These are phyloP conservation scores for Aquatica leii DNA, from an alignment of 2,888 invertebrate genomes.

Conservation along the genomic window DNA sequence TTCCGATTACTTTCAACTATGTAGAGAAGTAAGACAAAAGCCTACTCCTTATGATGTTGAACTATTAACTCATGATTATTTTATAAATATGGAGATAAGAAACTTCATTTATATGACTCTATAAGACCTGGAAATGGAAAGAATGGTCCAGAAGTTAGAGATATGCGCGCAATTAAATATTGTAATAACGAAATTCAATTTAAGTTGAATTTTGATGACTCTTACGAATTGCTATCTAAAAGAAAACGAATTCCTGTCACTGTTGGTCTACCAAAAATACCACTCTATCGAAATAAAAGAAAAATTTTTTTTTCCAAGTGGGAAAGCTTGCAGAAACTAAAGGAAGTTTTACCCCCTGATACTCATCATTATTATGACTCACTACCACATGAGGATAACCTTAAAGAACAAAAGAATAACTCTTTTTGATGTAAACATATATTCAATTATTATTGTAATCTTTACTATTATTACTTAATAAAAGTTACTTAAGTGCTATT, in stretches of 20 bases:
- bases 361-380: slow-evolving; percentile 4
- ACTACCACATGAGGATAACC: not conserved
- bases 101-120: not conserved
- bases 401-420: slow-evolving; percentile 7
- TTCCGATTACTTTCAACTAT: not conserved
- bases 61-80: slow-evolving; percentile 5
- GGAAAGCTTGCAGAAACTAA: not conserved
- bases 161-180: not conserved
- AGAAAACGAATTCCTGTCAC: slow-evolving; percentile 3
- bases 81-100: not conserved
- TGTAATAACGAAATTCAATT: not conserved
- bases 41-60: slow-evolving; percentile 9
- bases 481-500: too few species aligned
- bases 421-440: too few species aligned
- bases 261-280: not conserved
- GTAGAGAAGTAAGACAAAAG: slow-evolving; percentile 2
- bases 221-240: not conserved
- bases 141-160: slow-evolving; percentile 1
- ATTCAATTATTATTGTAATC: too few species aligned
- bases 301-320: not conserved
- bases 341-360: not conserved
- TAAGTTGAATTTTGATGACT: slow-evolving; percentile 6
- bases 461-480: too few species aligned
- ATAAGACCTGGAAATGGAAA: slow-evolving; percentile 8
- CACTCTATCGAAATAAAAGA: not conserved